Base-by-base conservation (phyloP, 1,140 invertebrate genomes). In the Calliphora vicina region DNA sequence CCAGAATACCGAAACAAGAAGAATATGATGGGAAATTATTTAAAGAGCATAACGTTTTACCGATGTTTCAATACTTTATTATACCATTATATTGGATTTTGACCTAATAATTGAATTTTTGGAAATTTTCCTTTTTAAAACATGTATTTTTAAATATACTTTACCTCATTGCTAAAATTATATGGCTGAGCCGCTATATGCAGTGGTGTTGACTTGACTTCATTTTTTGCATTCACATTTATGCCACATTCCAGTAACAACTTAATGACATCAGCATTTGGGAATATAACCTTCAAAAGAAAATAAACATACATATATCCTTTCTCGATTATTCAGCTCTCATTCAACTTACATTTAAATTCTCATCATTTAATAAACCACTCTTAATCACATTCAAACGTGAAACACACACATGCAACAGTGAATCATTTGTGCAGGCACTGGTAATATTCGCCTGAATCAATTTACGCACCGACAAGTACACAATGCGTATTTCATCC, bases 381-480 rank as follows among this genome's bases (percentile, higher is more conserved):
- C 94, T 95, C 87, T 94, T 94, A 74, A 97, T 94, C 2, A 95
- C 94, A 91, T 97, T 97, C 67, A 95, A 92, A 84, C 94, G 93
- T 5, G 95, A 96, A 29, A 96, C 95, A 84, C 94, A 95, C 76
- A 97, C 91, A 91, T 97, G 96, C 27, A 98, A 92, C 61, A 97
- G 91, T 5, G 95, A 94, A 87, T 97, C 96, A 72, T 94, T 94
- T 15, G 93, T 94, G 71, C 92, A 93, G n/a, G 94, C 93, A 85
- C 94, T 95, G 83, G 93, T 92, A 25, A 96, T 93, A 91, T 96
- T 94, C 25, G 86, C 82, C 72, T 92, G 88, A 17, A 90, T 84
- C 13, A 88, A 85, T 84, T 92, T 91, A 82, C 90, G 90, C 0
- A 95, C 91, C 35, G 96, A 83, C 50, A 84, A 82, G 83, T 84